phyloP scores from a whole-genome alignment of 2,113 vertebrate genomes.

The Phaetusa simplex region DNA sequence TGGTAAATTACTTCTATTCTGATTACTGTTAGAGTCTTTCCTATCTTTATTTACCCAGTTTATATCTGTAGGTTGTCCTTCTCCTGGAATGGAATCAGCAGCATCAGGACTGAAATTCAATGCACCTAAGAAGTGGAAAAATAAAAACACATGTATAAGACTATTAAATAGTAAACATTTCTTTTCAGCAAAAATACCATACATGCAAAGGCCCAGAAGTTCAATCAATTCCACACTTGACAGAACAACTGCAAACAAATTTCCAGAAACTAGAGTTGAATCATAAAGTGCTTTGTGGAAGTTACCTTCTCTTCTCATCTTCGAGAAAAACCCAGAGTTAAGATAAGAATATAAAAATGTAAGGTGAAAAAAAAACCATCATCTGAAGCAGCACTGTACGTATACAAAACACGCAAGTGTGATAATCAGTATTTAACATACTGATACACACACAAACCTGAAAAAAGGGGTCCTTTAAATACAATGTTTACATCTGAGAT shows the following conservation, averaged over 20 bases:
- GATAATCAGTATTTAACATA: not conserved
- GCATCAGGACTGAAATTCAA: constrained; percentile 79
- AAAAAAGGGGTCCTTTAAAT: not conserved
- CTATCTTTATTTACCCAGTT: constrained; percentile 76
- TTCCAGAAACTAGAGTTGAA: not conserved
- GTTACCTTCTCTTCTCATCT: not conserved
- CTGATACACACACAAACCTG: not conserved
- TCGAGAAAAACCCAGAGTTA: not conserved
- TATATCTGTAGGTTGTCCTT: constrained; percentile 69
- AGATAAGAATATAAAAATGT: not conserved
- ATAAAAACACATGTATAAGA: not conserved
- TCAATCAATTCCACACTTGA: not conserved
- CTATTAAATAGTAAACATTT: not conserved
- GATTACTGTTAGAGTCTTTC: constrained; percentile 73
- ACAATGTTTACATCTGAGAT: not conserved
- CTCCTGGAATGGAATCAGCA: constrained; percentile 74
- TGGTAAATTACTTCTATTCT: constrained; percentile 65
- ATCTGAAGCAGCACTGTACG: not conserved
- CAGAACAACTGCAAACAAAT: not conserved
- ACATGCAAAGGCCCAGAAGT: not conserved
- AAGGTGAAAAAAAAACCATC: not conserved
- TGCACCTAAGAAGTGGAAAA: constrained; percentile 63
- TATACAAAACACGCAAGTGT: not conserved
- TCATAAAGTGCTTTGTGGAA: not conserved
- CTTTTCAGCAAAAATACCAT: not conserved